Base-by-base conservation (phyloP, 37 sponge, comb jelly and placozoan species). In the Geodia barretti region DNA sequence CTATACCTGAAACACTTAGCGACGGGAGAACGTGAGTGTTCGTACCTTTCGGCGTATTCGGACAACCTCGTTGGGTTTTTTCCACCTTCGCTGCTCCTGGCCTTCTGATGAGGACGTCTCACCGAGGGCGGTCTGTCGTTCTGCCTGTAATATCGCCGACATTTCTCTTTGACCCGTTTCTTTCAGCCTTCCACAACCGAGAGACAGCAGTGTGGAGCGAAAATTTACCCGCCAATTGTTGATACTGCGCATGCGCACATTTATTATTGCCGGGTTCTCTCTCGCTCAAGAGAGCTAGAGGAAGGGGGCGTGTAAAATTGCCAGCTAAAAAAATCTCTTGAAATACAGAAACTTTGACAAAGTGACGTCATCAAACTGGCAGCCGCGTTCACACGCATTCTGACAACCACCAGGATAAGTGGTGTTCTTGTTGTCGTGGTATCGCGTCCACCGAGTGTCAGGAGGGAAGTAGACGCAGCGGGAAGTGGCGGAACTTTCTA, bases 401-500 rank as follows among this genome's bases (percentile, higher is more conserved):
- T 47, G 11, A 47, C 54, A 47, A 14, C 14, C 54, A 47, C 14
- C 54, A 17, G 54, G 54, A 47, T 47, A 47, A 17, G 14, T 14
- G 7, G 54, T 47, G 54, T 14, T 14, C 7, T 47, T 47, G n/a
- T n/a, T n/a, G n/a, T n/a, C n/a, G n/a, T n/a, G n/a, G n/a, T n/a
- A n/a, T n/a, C 54, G 14, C 14, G 17, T 32, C 62, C 79, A 72
- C 0, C 26, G 34, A 11, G 70, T 68, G 0, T 87, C 92, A 3
- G 41, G 24, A 23, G 92, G 92, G 47, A 91, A 77, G 65, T 91
- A 91, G 7, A 86, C 92, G 0, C 20, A 33, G 1, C 92, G 59
- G 17, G 0, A 1, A 8, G 64, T 74, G 25, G 5, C 29, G 14
- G n/a, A 14, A 25, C 25, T 4, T 33, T 81, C 32, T 19, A 86